Evolutionary conservation across 2,888 invertebrate species (phyloP), one percentile per base, ranked within the genome.

Genomic region (Leucoma salicis): DNA sequence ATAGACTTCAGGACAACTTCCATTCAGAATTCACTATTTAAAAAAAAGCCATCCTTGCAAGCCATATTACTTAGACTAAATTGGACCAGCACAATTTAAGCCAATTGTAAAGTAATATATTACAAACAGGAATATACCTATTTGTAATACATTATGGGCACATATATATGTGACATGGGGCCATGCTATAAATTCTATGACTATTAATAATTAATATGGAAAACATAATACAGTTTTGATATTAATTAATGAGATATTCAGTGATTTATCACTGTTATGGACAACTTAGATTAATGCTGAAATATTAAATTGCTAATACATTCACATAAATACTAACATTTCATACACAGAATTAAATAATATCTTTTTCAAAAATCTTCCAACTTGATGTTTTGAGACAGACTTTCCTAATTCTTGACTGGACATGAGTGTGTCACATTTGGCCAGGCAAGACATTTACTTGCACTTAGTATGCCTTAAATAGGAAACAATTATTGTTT

Each of bases 251-350:
- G 16, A 4, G 16, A 4, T 16, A 16, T 6, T 4, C 6, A 16
- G 3, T 21, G 21, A 8, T 21, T 21, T 21, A 8, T 16, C 6
- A 16, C 6, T n/a, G n/a, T n/a, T n/a, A n/a, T n/a, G 3, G 16
- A 16, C 16, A n/a, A n/a, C n/a, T n/a, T 14, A 4, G 34, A 27
- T 35, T 12, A 14, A 14, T 5, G 11, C 11, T 36, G 14, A 40
- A 42, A 29, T 33, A 16, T 42, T 15, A 42, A 39, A 18, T 11
- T 35, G 31, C 13, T 16, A 31, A 41, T 31, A 38, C 32, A 41
- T 44, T 31, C 24, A 43, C 10, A 36, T 35, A 15, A 46, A 56
- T 74, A 78, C 78, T 76, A 75, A 79, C 78, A 78, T 75, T 73
- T 74, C 71, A 66, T 55, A 66, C 54, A 67, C 56, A 44, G 40